phyloP scores from a whole-genome alignment of 2,888 invertebrate species.

The Tipula confusa region DNA sequence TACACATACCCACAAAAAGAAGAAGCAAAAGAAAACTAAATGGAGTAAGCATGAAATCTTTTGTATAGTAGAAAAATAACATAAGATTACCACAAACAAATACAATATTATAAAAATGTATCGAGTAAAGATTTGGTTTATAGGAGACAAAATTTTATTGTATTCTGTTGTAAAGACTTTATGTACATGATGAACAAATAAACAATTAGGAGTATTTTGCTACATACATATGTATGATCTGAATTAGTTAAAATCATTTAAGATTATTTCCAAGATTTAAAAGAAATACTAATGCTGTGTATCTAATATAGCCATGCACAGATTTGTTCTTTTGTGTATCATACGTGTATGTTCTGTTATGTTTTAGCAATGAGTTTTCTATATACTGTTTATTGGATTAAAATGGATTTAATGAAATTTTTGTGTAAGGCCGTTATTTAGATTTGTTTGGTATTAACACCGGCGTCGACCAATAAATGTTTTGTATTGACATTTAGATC shows the following conservation, averaged over 20 bases:
- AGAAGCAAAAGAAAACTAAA: neutral
- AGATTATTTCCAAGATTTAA: neutral
- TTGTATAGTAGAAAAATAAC: neutral
- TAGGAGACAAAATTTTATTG: neutral
- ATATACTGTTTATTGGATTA: too few relatives aligned
- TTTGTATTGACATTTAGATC: too few relatives aligned
- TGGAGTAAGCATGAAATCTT: neutral
- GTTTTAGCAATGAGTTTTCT: neutral
- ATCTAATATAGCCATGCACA: neutral
- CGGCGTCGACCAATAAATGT: too few relatives aligned
- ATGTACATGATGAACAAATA: neutral
- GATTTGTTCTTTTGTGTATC: neutral
- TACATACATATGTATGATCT: too few relatives aligned
- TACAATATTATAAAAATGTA: too few relatives aligned
- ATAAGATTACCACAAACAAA: neutral
- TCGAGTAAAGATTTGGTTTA: neutral
- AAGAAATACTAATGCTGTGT: neutral
- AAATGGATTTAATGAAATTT: too few relatives aligned
- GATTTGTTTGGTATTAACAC: too few relatives aligned
- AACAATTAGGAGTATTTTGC: neutral
- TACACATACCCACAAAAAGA: too few relatives aligned
- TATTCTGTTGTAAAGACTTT: neutral
- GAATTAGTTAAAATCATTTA: neutral
- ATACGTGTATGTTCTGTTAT: neutral
- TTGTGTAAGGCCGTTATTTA: too few relatives aligned